These are phyloP conservation scores for Mythimna loreyi DNA, from an alignment of 2,888 invertebrate genomes.

Conservation along the genomic window DNA sequence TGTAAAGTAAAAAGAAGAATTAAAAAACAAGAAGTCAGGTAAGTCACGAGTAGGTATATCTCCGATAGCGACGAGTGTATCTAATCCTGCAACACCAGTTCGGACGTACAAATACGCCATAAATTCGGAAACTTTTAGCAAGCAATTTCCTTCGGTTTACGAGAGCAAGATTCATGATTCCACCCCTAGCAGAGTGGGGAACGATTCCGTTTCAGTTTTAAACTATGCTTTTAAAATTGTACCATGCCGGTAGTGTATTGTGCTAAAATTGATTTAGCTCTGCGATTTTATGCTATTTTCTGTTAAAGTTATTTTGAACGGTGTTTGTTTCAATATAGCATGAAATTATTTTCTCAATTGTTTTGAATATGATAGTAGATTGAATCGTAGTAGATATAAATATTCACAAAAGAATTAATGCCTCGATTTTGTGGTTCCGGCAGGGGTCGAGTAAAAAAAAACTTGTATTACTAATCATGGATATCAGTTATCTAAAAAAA, in stretches of 20 bases:
- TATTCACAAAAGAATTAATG: too few species aligned
- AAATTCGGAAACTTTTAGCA: conserved; percentile 88
- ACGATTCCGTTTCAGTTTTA: conserved; percentile 64
- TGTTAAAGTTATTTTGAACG: conserved; percentile 23
- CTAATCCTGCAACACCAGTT: conserved; percentile 69
- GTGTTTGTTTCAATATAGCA: not conserved
- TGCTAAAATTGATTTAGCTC: conserved; percentile 58
- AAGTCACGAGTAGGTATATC: conserved; percentile 39
- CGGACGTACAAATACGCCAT: conserved; percentile 82
- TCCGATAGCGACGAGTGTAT: conserved; percentile 59
- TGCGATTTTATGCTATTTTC: conserved; percentile 31
- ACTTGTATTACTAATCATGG: too few species aligned
- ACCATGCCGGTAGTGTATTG: conserved; percentile 45
- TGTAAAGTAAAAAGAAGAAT: conserved; percentile 21
- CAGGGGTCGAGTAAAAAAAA: too few species aligned
- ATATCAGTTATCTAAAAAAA: too few species aligned
- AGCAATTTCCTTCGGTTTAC: conserved; percentile 87
- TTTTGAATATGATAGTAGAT: too few species aligned
- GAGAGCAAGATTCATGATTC: conserved; percentile 84
- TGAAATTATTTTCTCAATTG: not conserved
- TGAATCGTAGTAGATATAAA: too few species aligned
- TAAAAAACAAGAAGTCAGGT: conserved; percentile 43
- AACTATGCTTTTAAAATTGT: conserved; percentile 70
- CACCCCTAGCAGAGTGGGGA: conserved; percentile 60
- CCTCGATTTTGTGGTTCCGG: too few species aligned